Evolutionary conservation across 2,797 vertebrate genomes (phyloP).

Genomic region (Lepus townsendii): DNA sequence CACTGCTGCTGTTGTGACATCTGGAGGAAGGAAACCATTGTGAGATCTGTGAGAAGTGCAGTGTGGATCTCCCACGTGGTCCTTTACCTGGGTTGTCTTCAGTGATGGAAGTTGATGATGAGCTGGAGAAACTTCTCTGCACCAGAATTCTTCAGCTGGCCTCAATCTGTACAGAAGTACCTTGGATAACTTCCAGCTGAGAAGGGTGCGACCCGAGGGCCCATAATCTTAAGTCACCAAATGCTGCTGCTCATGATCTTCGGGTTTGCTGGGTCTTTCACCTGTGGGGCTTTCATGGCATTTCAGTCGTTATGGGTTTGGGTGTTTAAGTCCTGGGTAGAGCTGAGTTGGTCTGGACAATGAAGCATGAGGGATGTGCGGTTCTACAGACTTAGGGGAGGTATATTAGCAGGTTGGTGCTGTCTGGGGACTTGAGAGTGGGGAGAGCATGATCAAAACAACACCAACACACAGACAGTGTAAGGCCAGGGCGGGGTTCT

Average conservation of each 20-base stretch:
- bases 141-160: background rate
- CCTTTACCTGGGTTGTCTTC: background rate
- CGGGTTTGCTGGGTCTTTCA: background rate
- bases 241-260: accelerated
- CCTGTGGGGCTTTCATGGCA: background rate
- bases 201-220: background rate
- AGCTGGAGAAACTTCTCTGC: background rate
- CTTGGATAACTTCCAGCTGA: background rate
- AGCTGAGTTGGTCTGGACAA: background rate
- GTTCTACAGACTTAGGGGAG: no score
- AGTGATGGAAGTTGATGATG: background rate
- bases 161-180: background rate
- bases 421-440: no score
- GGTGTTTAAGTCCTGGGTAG: background rate
- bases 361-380: background rate
- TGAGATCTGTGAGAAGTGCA: background rate
- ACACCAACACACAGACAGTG: background rate
- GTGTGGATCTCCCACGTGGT: accelerated
- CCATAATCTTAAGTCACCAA: no score
- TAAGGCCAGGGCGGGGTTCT: background rate
- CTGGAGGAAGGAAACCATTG: background rate
- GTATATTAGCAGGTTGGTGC: background rate
- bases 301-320: background rate
- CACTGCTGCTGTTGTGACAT: accelerated
- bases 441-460: background rate